These are phyloP conservation scores for Dromas ardeola DNA, from an alignment of 2,113 vertebrate genomes.

Conservation along the genomic window DNA sequence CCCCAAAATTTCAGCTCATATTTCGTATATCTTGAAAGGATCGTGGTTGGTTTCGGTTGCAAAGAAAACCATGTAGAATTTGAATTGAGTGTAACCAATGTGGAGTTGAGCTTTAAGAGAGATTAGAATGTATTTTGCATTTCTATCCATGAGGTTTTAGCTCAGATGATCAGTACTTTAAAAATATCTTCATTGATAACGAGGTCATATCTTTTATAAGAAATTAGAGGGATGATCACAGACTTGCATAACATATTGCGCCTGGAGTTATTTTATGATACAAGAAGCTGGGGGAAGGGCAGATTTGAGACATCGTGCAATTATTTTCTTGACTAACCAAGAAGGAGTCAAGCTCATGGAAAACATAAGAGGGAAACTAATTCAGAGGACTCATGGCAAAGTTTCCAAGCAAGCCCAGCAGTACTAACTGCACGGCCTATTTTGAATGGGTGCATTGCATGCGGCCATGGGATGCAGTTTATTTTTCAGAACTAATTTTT, in stretches of 20 bases:
- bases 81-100: background rate
- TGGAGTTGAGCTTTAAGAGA: conserved; percentile 8
- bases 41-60: background rate
- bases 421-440: background rate
- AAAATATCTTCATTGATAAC: conserved; percentile 69
- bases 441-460: background rate
- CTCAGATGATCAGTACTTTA: conserved; percentile 57
- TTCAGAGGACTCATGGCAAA: background rate
- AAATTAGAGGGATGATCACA: conserved; percentile 65
- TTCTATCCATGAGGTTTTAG: conserved; percentile 27
- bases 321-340: conserved; percentile 42
- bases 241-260: conserved; percentile 62
- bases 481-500: background rate
- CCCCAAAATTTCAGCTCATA: background rate
- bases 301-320: conserved; percentile 10
- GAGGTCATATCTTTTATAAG: conserved; percentile 65
- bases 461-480: background rate
- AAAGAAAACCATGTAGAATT: background rate
- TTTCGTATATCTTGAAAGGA: background rate
- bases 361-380: background rate
- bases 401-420: background rate
- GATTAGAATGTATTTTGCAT: conserved; percentile 13
- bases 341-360: background rate
- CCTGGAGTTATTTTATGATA: conserved; percentile 63
- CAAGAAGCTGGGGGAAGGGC: conserved; percentile 54